Conservation (phyloP, 2,888 invertebrate species). For the Gandaritis pyraliata region DNA sequence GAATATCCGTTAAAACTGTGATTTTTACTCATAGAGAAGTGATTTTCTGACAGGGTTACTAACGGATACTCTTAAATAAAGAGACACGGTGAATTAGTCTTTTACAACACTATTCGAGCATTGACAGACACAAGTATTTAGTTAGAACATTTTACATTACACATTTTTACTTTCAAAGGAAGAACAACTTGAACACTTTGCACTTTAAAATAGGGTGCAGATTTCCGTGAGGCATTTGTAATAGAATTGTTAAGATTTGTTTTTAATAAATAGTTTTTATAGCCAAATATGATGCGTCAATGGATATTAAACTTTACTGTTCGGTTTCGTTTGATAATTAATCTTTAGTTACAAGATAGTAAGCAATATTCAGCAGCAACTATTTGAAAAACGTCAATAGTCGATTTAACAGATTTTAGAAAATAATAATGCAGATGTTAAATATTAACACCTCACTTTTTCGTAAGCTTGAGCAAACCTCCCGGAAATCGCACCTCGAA, state of each 20-base stretch:
- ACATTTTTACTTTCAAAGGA: constrained; percentile 13
- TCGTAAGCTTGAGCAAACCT: constrained; percentile 4
- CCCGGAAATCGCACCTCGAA: constrained; percentile 23
- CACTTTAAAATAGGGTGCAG: constrained; percentile 24
- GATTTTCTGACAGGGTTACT: too few species aligned
- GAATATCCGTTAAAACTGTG: too few species aligned
- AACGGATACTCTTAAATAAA: too few species aligned
- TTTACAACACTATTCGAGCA: constrained; percentile 10
- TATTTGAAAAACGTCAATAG: background rate
- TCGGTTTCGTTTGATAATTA: too few species aligned
- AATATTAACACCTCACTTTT: constrained; percentile 18
- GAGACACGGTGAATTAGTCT: too few species aligned
- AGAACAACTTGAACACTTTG: constrained; percentile 26
- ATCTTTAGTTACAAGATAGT: too few species aligned
- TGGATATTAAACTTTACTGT: too few species aligned
- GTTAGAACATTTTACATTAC: constrained; percentile 10
- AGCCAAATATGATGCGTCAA: too few species aligned
- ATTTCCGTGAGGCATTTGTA: constrained; percentile 25
- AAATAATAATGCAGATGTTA: constrained; percentile 9
- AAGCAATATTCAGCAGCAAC: background rate
- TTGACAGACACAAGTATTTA: constrained; percentile 18
- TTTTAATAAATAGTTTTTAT: constrained; percentile 6
- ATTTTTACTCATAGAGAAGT: too few species aligned
- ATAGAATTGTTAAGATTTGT: background rate
- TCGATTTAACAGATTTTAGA: background rate